Percentiles rank a stretch among this genome's conserved stretches.
phyloP scores from a whole-genome alignment of 1,140 invertebrate genomes.

The Drosophila lacteicornis region DNA sequence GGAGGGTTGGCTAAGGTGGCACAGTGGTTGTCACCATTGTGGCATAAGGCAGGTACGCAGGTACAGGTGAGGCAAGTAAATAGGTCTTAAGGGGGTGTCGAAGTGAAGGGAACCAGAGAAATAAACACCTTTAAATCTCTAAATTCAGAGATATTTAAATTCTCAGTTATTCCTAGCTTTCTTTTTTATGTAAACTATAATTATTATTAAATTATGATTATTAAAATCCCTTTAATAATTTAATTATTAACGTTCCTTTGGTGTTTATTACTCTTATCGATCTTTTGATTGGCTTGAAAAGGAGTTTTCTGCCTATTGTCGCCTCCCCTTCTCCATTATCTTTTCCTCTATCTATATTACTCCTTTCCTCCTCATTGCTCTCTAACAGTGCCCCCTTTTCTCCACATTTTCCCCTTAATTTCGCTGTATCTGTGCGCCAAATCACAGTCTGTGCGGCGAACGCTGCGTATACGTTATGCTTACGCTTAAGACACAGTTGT shows the following conservation, averaged over 20 bases:
- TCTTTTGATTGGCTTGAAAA: background rate
- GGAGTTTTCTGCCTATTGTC: slow-evolving; percentile 15
- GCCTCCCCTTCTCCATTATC: background rate
- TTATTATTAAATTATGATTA: too few relatives aligned
- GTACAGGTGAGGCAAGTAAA: slow-evolving; percentile 1
- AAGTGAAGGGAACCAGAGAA: too few relatives aligned
- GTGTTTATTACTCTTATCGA: background rate
- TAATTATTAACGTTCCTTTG: too few relatives aligned
- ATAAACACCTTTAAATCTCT: too few relatives aligned
- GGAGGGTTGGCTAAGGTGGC: background rate
- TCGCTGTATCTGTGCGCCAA: slow-evolving; percentile 41
- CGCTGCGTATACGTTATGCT: slow-evolving; percentile 42
- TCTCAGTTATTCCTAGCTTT: too few relatives aligned
- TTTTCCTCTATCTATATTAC: background rate
- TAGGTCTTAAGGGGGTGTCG: background rate
- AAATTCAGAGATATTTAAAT: background rate
- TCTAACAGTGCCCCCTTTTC: too few relatives aligned
- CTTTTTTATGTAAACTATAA: background rate
- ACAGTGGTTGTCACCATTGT: slow-evolving; percentile 12
- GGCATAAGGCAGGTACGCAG: background rate
- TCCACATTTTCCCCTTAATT: background rate
- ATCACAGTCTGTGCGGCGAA: slow-evolving; percentile 51
- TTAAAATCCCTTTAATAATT: too few relatives aligned
- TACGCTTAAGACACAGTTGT: slow-evolving; percentile 6
- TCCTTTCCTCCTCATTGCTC: background rate